These are phyloP conservation scores for Phoebastria nigripes DNA, from an alignment of 2,797 vertebrate species.

Conservation along the genomic window DNA sequence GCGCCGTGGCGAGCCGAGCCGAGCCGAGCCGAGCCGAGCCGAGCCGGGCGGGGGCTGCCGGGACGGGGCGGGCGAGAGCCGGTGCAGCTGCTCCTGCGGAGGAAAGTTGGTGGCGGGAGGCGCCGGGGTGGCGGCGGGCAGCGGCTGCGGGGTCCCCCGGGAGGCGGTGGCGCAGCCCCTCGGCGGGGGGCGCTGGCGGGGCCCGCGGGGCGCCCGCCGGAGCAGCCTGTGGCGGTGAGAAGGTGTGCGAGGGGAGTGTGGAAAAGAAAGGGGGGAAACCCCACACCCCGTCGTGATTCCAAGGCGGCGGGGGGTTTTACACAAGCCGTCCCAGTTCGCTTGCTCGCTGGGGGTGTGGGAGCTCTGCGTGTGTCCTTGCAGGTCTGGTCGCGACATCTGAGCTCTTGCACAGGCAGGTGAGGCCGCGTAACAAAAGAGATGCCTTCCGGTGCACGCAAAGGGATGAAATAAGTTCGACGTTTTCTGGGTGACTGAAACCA, in stretches of 20 bases:
- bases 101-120: too few species aligned
- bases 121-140: too few species aligned
- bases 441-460: background rate
- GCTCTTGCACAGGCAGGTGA: background rate
- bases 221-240: background rate
- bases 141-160: too few species aligned
- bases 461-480: background rate
- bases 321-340: fast-evolving
- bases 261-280: background rate
- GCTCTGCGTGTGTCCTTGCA: background rate
- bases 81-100: too few species aligned
- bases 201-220: too few species aligned
- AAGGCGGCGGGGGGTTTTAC: too few species aligned
- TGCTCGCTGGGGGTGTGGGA: background rate
- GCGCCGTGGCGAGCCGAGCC: background rate
- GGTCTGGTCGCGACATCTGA: background rate
- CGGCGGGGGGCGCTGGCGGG: background rate
- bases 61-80: too few species aligned
- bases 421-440: background rate
- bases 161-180: too few species aligned
- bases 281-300: fast-evolving
- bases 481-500: background rate
- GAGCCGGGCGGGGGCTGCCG: background rate
- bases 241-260: background rate
- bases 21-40: background rate